These are phyloP conservation scores for Melipona beecheii DNA, from an alignment of 2,888 invertebrate species.

Conservation along the genomic window DNA sequence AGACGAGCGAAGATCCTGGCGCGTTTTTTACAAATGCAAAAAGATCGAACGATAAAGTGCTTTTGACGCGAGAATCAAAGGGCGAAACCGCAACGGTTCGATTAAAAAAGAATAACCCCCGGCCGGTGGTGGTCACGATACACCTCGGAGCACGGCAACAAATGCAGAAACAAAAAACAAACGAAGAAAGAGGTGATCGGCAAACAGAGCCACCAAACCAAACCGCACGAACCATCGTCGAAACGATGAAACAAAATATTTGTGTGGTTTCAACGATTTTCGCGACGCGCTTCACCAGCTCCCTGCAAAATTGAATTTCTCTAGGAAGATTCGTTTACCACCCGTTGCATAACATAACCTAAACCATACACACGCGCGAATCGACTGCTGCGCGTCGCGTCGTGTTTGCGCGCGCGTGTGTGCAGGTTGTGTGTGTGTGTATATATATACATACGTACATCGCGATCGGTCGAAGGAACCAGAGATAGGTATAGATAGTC, in stretches of 20 bases:
- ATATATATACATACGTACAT: not conserved
- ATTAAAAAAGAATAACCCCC: constrained; percentile 37
- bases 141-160: constrained; percentile 29
- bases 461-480: constrained; percentile 5
- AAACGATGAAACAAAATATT: constrained; percentile 69
- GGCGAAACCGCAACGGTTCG: constrained; percentile 24
- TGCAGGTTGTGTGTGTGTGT: not conserved
- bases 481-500: constrained; percentile 8
- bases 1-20: not conserved
- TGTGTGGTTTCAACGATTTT: constrained; percentile 70
- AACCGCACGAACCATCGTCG: constrained; percentile 46
- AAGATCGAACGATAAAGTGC: constrained; percentile 24
- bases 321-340: constrained; percentile 65
- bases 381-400: not conserved
- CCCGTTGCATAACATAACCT: constrained; percentile 51
- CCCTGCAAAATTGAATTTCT: constrained; percentile 70
- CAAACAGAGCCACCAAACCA: constrained; percentile 49
- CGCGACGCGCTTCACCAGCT: constrained; percentile 67
- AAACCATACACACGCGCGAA: constrained; percentile 8
- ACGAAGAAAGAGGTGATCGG: constrained; percentile 52
- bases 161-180: constrained; percentile 34
- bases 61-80: constrained; percentile 34
- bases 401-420: not conserved
- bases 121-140: constrained; percentile 5
- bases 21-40: not conserved